A percentile compares a stretch with the other conserved stretches of the same genome.
These are phyloP conservation scores for Agonopterix heracliana DNA, from an alignment of 2,888 invertebrate species.

Conservation along the genomic window DNA sequence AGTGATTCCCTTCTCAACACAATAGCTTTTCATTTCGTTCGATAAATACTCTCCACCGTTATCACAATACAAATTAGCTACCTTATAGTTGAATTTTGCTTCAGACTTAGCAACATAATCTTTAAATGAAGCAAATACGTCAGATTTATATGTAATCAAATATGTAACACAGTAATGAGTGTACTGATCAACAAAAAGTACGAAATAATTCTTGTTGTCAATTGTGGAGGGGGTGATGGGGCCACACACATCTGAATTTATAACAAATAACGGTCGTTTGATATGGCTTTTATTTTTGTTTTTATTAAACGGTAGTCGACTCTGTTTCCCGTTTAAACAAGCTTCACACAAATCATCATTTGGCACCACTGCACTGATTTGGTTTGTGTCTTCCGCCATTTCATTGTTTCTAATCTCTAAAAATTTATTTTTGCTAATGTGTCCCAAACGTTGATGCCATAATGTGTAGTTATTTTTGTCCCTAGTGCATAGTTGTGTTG, in stretches of 20 bases:
- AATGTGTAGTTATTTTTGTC: conserved; percentile 18
- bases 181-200: conserved; percentile 34
- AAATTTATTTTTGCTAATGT: conserved; percentile 24
- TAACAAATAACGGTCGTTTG: conserved; percentile 29
- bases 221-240: conserved; percentile 31
- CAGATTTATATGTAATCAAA: conserved; percentile 28
- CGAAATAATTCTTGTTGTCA: conserved; percentile 32
- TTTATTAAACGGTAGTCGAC: conserved; percentile 30
- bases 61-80: conserved; percentile 30
- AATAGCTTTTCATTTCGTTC: conserved; percentile 24
- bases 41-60: conserved; percentile 33
- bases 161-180: conserved; percentile 33
- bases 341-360: conserved; percentile 30
- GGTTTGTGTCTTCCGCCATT: conserved; percentile 13
- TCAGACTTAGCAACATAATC: conserved; percentile 22
- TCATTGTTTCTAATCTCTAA: conserved; percentile 13
- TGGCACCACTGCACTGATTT: conserved; percentile 9
- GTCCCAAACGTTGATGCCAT: conserved; percentile 28
- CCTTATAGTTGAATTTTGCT: conserved; percentile 24
- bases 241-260: conserved; percentile 35
- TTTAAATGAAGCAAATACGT: conserved; percentile 23
- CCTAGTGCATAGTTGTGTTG: conserved; percentile 15
- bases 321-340: conserved; percentile 37
- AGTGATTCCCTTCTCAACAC: conserved; percentile 14
- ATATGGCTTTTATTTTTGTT: conserved; percentile 23